phyloP scores from a whole-genome alignment of 2,888 invertebrate genomes.

The Xanthia togata region DNA sequence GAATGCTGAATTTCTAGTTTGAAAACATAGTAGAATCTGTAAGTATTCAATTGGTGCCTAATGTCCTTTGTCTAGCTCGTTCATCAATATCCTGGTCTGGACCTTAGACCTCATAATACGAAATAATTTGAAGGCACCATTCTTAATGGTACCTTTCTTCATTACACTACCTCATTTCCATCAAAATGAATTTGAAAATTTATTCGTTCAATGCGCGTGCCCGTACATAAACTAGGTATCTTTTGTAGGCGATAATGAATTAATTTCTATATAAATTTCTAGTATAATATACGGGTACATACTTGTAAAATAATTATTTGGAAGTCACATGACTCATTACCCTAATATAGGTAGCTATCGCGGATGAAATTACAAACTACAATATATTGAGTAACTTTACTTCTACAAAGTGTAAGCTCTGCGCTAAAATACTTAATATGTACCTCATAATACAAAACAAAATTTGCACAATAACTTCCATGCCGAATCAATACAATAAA shows the following conservation, averaged over 20 bases:
- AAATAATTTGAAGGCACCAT: slow-evolving; percentile 55
- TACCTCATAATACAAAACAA: background rate
- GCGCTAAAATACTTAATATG: no score
- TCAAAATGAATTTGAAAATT: slow-evolving; percentile 55
- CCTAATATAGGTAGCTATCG: background rate
- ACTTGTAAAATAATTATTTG: slow-evolving; percentile 10
- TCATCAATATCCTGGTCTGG: slow-evolving; percentile 43
- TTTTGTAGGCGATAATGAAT: slow-evolving; percentile 31
- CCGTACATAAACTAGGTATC: slow-evolving; percentile 31
- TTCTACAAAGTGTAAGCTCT: background rate
- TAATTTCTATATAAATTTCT: slow-evolving; percentile 15
- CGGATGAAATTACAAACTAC: background rate
- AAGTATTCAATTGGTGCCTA: background rate
- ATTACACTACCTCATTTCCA: slow-evolving; percentile 52
- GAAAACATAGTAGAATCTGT: background rate
- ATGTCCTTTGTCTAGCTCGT: slow-evolving; percentile 12
- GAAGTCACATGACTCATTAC: background rate
- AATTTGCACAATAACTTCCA: slow-evolving; percentile 27
- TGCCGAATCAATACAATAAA: slow-evolving; percentile 51
- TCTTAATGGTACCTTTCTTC: slow-evolving; percentile 47
- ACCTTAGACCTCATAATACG: slow-evolving; percentile 43
- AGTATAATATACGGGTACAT: background rate
- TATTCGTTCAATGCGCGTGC: slow-evolving; percentile 48
- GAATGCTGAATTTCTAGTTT: slow-evolving; percentile 7
- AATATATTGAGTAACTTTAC: background rate